Conservation (phyloP, 2,113 vertebrate genomes). For the Mus pahari region DNA sequence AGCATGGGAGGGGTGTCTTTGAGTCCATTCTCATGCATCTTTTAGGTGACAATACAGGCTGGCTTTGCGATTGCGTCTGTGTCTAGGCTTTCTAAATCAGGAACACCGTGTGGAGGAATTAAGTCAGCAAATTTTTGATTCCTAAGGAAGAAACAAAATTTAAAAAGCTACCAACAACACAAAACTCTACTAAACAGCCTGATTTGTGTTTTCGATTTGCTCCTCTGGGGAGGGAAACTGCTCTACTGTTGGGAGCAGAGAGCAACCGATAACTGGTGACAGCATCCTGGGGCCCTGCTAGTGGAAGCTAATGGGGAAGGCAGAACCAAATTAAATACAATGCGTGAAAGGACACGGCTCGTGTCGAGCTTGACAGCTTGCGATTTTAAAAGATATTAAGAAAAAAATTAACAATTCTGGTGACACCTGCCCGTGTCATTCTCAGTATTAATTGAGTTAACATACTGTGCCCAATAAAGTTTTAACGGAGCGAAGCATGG, state of each 20-base stretch:
- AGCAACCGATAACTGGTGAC: not conserved
- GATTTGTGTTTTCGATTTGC: slow-evolving; percentile 72
- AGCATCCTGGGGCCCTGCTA: not conserved
- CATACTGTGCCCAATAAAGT: slow-evolving; percentile 76
- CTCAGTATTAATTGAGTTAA: slow-evolving; percentile 81
- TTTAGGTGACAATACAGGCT: slow-evolving; percentile 33
- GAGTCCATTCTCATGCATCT: not conserved
- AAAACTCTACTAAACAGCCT: slow-evolving; percentile 46
- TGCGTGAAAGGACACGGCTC: slow-evolving; percentile 7
- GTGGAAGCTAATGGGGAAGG: not conserved
- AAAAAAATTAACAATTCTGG: slow-evolving; percentile 70
- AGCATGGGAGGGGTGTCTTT: not conserved
- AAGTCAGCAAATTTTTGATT: slow-evolving; percentile 60
- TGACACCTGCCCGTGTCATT: slow-evolving; percentile 72
- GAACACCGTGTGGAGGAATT: slow-evolving; percentile 12
- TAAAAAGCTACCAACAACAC: not conserved
- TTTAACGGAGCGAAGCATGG: slow-evolving; percentile 73
- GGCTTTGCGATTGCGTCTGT: slow-evolving; percentile 32
- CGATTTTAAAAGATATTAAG: slow-evolving; percentile 72
- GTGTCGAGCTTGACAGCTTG: slow-evolving; percentile 27
- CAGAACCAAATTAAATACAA: not conserved
- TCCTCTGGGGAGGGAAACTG: slow-evolving; percentile 5
- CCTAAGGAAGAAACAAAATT: not conserved
- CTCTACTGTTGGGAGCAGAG: slow-evolving; percentile 9
- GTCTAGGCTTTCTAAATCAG: slow-evolving; percentile 50